phyloP scores from a whole-genome alignment of 2,113 vertebrate species.

The Emydura subglobosa region DNA sequence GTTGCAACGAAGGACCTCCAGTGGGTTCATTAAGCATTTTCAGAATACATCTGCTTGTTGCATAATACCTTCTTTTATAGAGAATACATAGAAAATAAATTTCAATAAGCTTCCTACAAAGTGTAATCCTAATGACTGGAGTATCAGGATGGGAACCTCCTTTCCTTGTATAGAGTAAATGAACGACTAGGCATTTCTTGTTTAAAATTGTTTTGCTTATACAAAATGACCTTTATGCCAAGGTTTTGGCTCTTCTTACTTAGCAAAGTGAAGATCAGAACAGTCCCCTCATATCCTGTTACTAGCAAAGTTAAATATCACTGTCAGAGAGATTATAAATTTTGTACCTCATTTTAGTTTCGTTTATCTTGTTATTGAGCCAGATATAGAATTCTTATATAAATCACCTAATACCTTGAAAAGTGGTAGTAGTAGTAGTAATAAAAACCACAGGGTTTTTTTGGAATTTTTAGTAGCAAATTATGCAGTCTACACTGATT shows the following conservation, averaged over 20 bases:
- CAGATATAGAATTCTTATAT: neutral
- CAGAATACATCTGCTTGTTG: neutral
- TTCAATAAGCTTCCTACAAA: neutral
- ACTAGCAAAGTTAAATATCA: rapidly evolving
- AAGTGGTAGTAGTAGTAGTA: neutral
- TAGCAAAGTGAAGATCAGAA: neutral
- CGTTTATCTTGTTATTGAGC: neutral
- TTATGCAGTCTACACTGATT: neutral
- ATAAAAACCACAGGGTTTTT: neutral
- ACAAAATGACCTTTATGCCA: neutral
- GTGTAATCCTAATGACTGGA: neutral
- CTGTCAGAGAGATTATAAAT: neutral
- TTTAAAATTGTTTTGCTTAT: neutral
- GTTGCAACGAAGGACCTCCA: neutral
- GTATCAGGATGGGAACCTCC: neutral
- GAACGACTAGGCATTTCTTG: neutral
- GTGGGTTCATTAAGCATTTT: neutral
- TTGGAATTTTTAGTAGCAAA: neutral
- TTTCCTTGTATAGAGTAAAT: neutral
- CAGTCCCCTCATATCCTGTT: neutral
- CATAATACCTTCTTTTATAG: neutral
- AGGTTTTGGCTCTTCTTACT: neutral
- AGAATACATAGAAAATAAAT: neutral
- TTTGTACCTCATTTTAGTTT: neutral
- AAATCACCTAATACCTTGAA: neutral